phyloP scores from a whole-genome alignment of 2,888 invertebrate species.

The Campopleginae sp. region DNA sequence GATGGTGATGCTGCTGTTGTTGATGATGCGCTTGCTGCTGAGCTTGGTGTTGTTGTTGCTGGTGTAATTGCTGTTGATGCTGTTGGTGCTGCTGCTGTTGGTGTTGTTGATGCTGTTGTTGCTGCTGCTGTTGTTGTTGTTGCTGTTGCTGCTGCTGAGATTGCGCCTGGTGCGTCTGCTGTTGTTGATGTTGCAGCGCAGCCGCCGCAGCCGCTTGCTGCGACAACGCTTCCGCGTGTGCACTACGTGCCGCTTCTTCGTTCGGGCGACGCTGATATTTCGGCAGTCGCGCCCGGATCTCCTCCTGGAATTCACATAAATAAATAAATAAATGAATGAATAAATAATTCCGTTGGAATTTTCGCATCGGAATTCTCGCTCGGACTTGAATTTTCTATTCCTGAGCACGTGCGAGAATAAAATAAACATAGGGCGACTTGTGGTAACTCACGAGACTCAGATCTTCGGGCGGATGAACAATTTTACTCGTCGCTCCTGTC shows the following conservation, averaged over 20 bases:
- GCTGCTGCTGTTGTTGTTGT: slow-evolving; percentile 75
- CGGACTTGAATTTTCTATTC: too few relatives aligned
- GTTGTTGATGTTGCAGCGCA: slow-evolving; percentile 76
- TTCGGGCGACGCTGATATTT: slow-evolving; percentile 87
- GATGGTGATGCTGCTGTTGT: slow-evolving; percentile 78
- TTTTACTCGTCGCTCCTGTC: slow-evolving; percentile 94
- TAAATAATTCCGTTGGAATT: neutral
- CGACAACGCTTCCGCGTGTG: slow-evolving; percentile 73
- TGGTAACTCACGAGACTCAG: slow-evolving; percentile 88
- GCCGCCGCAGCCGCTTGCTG: slow-evolving; percentile 73
- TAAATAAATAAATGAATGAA: neutral
- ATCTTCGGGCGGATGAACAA: slow-evolving; percentile 97
- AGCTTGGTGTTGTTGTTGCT: slow-evolving; percentile 80
- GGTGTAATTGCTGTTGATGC: slow-evolving; percentile 79
- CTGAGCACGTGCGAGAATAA: neutral
- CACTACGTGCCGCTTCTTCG: slow-evolving; percentile 81
- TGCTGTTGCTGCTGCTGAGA: slow-evolving; percentile 77
- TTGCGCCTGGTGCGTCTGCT: slow-evolving; percentile 70
- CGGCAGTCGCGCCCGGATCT: slow-evolving; percentile 89
- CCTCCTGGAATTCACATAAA: slow-evolving; percentile 86
- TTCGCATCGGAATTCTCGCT: neutral
- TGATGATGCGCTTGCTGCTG: slow-evolving; percentile 77
- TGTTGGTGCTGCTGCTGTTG: slow-evolving; percentile 77
- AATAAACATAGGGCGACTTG: neutral
- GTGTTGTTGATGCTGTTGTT: slow-evolving; percentile 69